Base-by-base conservation (phyloP, 2,797 vertebrate species). In the Apodemus agrarius region DNA sequence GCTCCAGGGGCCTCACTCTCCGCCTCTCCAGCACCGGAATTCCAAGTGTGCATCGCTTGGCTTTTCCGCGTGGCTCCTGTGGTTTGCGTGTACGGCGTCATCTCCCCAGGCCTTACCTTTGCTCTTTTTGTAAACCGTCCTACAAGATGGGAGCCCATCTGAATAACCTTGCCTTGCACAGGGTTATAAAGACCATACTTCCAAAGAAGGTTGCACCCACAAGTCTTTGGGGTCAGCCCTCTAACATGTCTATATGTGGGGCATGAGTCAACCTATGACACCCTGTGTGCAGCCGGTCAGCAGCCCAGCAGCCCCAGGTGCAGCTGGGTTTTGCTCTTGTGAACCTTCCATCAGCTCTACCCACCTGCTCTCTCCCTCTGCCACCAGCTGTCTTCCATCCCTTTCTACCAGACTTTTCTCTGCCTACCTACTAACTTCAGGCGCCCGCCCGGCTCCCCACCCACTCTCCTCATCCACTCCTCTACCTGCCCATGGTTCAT, bases 331-430 rank as follows among this genome's bases (percentile, higher is more conserved):
- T 57, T 43, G 10, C 29, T n/a, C 11, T 52, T 4, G 1, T 2
- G 16, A n/a, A 14, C 21, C 8, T 74, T n/a, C 75, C 40, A 6
- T 0, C 0, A 1, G 3, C 21, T 54, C 37, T 0, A 0, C 0
- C 13, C 3, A 37, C 17, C n/a, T 69, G 67, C 34, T n/a, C 67
- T n/a, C 67, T 17, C 1, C 6, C 11, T 21, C 67, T 37, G 0
- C 46, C 11, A 12, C 46, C 57, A 43, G 14, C 37, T 6, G 43
- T 12, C 34, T 37, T 5, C 46, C 6, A 8, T 12, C 61, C n/a
- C n/a, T 16, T 8, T 24, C 49, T 37, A 19, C 37, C 21, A 12
- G 34, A 16, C 22, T 29, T 4, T 43, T 7, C n/a, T 43, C 61
- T 5, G 7, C n/a, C 43, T 34, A 11, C 6, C 86, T 61, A 0